phyloP scores from a whole-genome alignment of 2,888 invertebrate genomes.

The Yponomeuta plumbellus region DNA sequence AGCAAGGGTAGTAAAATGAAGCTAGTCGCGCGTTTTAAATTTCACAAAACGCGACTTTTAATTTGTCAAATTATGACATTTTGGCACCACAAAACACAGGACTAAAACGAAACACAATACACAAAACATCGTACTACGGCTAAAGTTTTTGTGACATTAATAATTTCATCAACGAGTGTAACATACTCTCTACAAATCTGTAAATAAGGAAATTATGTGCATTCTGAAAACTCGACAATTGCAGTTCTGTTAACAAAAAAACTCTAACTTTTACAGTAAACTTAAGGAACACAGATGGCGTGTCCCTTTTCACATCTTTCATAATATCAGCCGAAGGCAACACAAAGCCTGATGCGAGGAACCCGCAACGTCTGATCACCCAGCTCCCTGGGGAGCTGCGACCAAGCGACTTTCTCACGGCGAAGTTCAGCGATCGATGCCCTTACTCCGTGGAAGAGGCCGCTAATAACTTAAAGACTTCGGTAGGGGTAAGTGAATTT shows the following conservation, averaged over 20 bases:
- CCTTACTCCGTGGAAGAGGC: slow-evolving; percentile 58
- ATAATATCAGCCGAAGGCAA: slow-evolving; percentile 67
- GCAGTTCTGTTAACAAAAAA: not conserved
- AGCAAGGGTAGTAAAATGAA: too few relatives aligned
- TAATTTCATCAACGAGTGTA: too few relatives aligned
- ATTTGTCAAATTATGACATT: too few relatives aligned
- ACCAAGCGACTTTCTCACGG: slow-evolving; percentile 38
- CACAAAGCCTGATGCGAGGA: slow-evolving; percentile 47
- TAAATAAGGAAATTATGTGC: too few relatives aligned
- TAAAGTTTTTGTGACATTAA: too few relatives aligned
- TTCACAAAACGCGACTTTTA: too few relatives aligned
- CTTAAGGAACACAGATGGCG: slow-evolving; percentile 49
- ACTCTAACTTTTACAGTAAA: slow-evolving; percentile 37
- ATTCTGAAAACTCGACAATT: too few relatives aligned
- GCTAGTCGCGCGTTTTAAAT: too few relatives aligned
- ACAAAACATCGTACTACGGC: too few relatives aligned
- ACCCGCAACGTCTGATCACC: slow-evolving; percentile 45
- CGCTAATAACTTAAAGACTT: slow-evolving; percentile 42
- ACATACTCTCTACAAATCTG: too few relatives aligned
- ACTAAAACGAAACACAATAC: too few relatives aligned
- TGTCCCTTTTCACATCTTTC: slow-evolving; percentile 53
- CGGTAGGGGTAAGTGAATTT: slow-evolving; percentile 53
- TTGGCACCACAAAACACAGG: too few relatives aligned
- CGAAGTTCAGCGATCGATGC: slow-evolving; percentile 60
- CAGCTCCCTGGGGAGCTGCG: slow-evolving; percentile 52